These are phyloP conservation scores for Rhagonycha fulva DNA, from an alignment of 2,888 invertebrate species.

Conservation along the genomic window DNA sequence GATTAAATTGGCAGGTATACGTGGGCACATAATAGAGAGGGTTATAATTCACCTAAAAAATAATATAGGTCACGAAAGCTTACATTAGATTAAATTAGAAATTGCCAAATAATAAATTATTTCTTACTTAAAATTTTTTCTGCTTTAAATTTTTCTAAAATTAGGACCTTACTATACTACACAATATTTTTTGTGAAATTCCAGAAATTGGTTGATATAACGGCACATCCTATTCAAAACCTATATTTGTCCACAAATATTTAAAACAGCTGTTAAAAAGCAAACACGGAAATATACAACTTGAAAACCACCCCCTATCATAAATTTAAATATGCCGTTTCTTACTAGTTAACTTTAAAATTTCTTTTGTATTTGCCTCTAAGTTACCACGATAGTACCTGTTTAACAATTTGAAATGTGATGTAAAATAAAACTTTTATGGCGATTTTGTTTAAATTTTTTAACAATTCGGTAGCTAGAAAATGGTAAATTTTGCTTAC, in stretches of 20 bases:
- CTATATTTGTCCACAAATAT: slow-evolving; percentile 26
- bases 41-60: slow-evolving; percentile 4
- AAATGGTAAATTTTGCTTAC: neutral
- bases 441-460: neutral
- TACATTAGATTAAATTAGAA: neutral
- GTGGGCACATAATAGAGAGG: slow-evolving; percentile 1
- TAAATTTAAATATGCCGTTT: slow-evolving; percentile 28
- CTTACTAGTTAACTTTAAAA: neutral
- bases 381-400: neutral
- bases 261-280: slow-evolving; percentile 28
- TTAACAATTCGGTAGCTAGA: neutral
- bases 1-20: slow-evolving; percentile 21
- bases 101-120: neutral
- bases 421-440: neutral
- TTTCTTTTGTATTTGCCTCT: slow-evolving; percentile 6
- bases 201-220: slow-evolving; percentile 4
- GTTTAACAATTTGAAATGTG: neutral
- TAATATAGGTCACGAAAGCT: slow-evolving; percentile 8
- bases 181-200: neutral
- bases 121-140: neutral
- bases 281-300: slow-evolving; percentile 19
- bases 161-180: neutral
- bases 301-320: slow-evolving; percentile 16
- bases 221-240: slow-evolving; percentile 18
- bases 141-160: neutral